A percentile compares a stretch with the other conserved stretches of the same genome.
phyloP scores from a whole-genome alignment of 2,797 vertebrate genomes.

The Balearica regulorum region DNA sequence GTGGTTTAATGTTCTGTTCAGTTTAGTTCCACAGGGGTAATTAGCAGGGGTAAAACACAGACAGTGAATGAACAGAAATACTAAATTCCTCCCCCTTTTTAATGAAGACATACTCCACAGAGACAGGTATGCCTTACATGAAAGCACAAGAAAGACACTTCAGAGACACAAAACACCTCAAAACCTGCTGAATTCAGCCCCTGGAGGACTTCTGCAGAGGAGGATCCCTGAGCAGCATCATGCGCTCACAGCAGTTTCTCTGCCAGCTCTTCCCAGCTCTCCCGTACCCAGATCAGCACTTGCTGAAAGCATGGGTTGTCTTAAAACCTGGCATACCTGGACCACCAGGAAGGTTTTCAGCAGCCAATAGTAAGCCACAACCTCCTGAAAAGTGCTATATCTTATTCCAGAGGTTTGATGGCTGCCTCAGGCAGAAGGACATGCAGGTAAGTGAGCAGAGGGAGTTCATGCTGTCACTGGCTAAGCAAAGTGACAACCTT shows the following conservation, averaged over 20 bases:
- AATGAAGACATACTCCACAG: neutral
- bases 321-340: neutral
- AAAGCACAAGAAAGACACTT: neutral
- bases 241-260: fast-evolving
- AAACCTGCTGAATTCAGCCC: neutral
- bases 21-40: neutral
- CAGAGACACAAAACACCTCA: neutral
- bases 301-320: neutral
- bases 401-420: neutral
- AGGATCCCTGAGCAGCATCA: neutral
- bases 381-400: neutral
- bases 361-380: neutral
- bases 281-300: neutral
- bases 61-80: neutral
- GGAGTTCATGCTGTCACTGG: neutral
- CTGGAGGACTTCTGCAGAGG: neutral
- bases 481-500: neutral
- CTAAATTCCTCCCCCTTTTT: neutral
- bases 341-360: neutral
- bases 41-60: neutral
- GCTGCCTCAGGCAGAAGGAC: neutral
- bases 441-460: neutral
- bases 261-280: neutral
- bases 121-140: neutral
- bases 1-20: neutral